Evolutionary conservation across 2,797 vertebrate genomes (phyloP), one percentile per base, ranked within the genome.

Genomic region (Pterois miles): DNA sequence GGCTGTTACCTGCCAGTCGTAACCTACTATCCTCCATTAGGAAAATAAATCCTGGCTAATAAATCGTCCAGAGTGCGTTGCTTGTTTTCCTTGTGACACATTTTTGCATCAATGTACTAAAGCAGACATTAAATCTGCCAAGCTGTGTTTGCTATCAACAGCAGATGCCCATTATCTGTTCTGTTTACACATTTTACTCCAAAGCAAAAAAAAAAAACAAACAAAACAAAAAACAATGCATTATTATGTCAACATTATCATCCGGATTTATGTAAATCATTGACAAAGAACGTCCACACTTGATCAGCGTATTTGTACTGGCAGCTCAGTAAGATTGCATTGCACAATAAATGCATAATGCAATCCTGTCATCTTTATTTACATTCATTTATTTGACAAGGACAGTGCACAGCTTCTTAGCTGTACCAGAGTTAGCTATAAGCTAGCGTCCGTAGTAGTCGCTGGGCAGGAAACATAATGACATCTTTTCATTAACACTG

Each of bases 1-100:
- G 62, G 59, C 31, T 64, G 18, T 74, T 65, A 70, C 64, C 83
- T 70, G 38, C 48, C 22, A 53, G 16, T 64, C 2, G 3, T 29
- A 62, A 74, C 18, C 16, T 13, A 57, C 22, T 5, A 1, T 72
- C 22, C 13, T 14, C 53, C 53, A 0, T 72, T 71, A 68, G 29
- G 5, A 63, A 66, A 76, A 85, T 70, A 77, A 79, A 80, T 58
- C 54, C n/a, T 20, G 25, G 36, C 33, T 66, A 48, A 80, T 67
- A 69, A 23, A 75, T 74, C 31, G 13, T n/a, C 63, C 43, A 76
- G 69, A 83, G 76, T 83, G 74, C 68, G 75, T 73, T 38, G 23
- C 27, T 18, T 74, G 31, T 54, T 70, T 81, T 66, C 33, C 31
- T 23, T 57, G 38, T 59, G 65, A 58, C 40, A 64, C 22, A 40